Evolutionary conservation across 2,888 invertebrate genomes (phyloP), one percentile per base, ranked within the genome.

Genomic region (Drosophila barbarae): DNA sequence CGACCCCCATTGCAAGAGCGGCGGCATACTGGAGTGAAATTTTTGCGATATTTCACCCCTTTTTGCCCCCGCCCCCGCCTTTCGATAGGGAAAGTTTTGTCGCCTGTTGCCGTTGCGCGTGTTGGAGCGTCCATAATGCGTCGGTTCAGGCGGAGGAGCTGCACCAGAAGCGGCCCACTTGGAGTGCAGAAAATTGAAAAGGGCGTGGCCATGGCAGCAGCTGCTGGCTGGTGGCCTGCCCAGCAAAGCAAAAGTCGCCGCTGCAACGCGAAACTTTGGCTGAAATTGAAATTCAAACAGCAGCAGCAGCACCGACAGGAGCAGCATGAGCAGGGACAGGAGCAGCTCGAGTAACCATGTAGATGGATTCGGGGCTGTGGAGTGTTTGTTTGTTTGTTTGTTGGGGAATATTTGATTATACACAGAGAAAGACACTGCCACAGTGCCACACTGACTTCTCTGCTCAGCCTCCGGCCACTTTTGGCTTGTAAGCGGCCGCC

Each of bases 371-470:
- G 6, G 26, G 26, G n/a, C 2, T 34, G 32, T 21, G 39, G 56
- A 21, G 21, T 21, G 21, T 47, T 38, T 32, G 32, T 32, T 32
- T 32, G 32, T 46, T 36, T 38, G 46, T 34, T 47, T 32, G 51
- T 51, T 52, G 51, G 55, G 57, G 80, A 78, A 78, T 78, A 83
- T 83, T 76, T 79, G 77, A 78, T 78, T 77, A 69, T 61, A 63
- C 67, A 36, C 42, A 42, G 32, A 36, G 35, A 35, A 6, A 3
- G 23, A 41, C 57, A 28, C 34, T 18, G 28, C 10, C 57, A 41
- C 57, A 28, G 28, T 18, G 28, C 10, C 57, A 69, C 57, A 35
- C 13, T 41, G 26, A 6, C n/a, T 42, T 23, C 1, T 13, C 23
- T 15, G 38, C 38, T 12, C 44, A 15, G 35, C 21, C 41, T 36